A percentile compares a stretch with the other conserved stretches of the same genome.
Evolutionary conservation across 1,140 invertebrate genomes (phyloP).

Genomic region (Neodiprion lecontei): DNA sequence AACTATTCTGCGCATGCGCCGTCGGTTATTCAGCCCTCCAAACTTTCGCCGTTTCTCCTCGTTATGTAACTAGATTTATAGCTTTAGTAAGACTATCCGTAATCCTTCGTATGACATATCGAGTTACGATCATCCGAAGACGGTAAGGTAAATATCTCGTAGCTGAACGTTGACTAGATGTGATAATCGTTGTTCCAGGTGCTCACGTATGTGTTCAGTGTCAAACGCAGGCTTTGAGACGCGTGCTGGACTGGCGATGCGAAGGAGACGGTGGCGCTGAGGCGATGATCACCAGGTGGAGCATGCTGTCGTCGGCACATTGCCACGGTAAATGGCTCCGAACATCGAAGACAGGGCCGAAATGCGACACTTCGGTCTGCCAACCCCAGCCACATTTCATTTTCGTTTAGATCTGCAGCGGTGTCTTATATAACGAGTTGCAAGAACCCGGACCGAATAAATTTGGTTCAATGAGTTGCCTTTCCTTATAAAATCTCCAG

Average conservation of each 20-base stretch:
- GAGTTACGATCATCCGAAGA: no score
- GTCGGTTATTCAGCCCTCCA: no score
- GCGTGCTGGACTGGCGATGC: slow-evolving; percentile 76
- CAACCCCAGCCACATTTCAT: slow-evolving; percentile 70
- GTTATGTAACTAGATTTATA: no score
- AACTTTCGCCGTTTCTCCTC: no score
- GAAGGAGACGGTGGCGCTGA: slow-evolving; percentile 76
- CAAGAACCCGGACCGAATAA: no score
- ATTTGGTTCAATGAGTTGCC: neutral
- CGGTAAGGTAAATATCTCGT: no score
- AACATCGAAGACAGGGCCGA: slow-evolving; percentile 63
- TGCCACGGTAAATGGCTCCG: slow-evolving; percentile 88
- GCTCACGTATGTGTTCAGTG: slow-evolving; percentile 77
- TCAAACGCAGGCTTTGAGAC: slow-evolving; percentile 76
- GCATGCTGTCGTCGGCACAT: slow-evolving; percentile 75
- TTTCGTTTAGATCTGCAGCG: slow-evolving; percentile 63
- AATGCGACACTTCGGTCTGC: slow-evolving; percentile 63
- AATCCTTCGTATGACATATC: no score
- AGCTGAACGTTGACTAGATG: no score
- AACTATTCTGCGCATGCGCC: no score
- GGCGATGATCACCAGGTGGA: slow-evolving; percentile 77
- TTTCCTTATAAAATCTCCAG: neutral
- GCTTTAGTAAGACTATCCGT: no score
- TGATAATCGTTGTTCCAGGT: slow-evolving; percentile 60
- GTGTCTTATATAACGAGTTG: no score